phyloP scores from a whole-genome alignment of 1,140 invertebrate genomes.

The Macrobrachium rosenbergii region DNA sequence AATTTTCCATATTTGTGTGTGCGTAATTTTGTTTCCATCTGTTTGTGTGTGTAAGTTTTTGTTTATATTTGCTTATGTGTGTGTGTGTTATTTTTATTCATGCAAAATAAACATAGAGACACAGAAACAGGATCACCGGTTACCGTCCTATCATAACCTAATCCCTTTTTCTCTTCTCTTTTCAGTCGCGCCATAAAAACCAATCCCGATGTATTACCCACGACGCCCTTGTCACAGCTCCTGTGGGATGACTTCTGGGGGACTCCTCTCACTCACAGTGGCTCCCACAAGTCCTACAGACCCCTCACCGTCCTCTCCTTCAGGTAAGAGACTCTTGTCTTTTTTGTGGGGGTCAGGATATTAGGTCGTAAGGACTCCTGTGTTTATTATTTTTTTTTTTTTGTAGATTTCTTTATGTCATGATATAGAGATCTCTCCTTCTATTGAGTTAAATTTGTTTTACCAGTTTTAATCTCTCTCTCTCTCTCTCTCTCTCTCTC shows the following conservation, averaged over 20 bases:
- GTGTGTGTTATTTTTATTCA: too few species aligned
- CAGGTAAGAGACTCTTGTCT: conserved; percentile 75
- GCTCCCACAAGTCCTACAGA: conserved; percentile 91
- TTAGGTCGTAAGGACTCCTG: neutral
- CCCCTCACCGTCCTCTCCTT: conserved; percentile 86
- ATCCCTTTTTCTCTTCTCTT: conserved; percentile 20
- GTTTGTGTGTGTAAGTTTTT: too few species aligned
- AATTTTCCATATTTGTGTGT: too few species aligned
- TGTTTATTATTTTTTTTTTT: neutral
- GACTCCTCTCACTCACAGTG: conserved; percentile 80
- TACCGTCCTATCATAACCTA: too few species aligned
- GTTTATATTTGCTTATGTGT: too few species aligned
- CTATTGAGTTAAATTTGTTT: too few species aligned
- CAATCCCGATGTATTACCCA: conserved; percentile 76
- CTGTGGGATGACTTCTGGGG: conserved; percentile 94
- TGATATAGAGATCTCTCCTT: neutral
- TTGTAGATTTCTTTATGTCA: neutral
- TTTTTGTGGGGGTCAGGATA: neutral
- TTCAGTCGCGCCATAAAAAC: conserved; percentile 67
- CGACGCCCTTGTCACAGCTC: conserved; percentile 75
- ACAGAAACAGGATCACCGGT: too few species aligned
- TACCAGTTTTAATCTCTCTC: too few species aligned
- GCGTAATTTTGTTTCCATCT: too few species aligned
- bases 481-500: too few species aligned
- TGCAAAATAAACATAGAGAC: too few species aligned